phyloP scores from a whole-genome alignment of 1,140 invertebrate species.

The Procambarus clarkii region DNA sequence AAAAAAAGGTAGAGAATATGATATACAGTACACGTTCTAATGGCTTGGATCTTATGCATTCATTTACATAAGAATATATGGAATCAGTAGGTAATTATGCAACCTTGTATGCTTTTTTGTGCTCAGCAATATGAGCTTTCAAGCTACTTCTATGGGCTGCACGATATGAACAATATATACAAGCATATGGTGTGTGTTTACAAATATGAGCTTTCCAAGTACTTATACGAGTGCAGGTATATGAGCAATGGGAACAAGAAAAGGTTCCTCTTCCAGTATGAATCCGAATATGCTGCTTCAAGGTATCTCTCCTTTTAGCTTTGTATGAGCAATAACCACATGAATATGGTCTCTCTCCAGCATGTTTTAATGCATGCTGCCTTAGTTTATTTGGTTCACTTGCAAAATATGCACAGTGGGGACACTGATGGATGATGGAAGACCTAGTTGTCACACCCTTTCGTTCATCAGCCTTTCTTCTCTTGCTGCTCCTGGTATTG shows the following conservation, averaged over 20 bases:
- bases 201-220: constrained; percentile 55
- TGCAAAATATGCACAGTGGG: constrained; percentile 47
- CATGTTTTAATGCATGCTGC: constrained; percentile 77
- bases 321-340: constrained; percentile 32
- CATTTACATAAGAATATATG: no score
- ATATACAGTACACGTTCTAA: no score
- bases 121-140: constrained; percentile 23
- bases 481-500: no score
- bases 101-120: neutral
- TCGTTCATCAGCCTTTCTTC: no score
- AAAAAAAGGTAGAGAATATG: no score
- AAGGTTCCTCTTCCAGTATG: constrained; percentile 52
- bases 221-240: constrained; percentile 40
- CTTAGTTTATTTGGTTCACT: constrained; percentile 72
- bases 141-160: constrained; percentile 33
- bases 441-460: no score
- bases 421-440: constrained; percentile 49
- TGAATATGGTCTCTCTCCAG: constrained; percentile 46
- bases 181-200: constrained; percentile 41
- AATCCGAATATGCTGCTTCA: no score
- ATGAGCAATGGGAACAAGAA: constrained; percentile 45
- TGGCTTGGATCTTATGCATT: no score
- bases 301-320: no score
- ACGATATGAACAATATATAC: constrained; percentile 27
- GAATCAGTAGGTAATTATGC: no score